Conservation (phyloP, 2,888 invertebrate species). For the Eilema depressum region DNA sequence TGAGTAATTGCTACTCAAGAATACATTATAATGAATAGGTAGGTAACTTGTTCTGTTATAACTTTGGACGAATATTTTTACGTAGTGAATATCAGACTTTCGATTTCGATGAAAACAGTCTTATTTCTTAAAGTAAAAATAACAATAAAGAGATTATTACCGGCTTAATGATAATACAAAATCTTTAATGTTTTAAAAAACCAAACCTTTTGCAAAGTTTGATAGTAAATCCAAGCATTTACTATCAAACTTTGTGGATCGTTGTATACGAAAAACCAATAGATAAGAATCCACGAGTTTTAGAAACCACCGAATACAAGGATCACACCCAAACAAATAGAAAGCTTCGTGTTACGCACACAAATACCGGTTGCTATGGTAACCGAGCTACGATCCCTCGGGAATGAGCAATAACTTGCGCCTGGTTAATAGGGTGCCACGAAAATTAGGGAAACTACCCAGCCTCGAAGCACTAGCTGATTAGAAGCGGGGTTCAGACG, state of each 20-base stretch:
- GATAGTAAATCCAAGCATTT: constrained; percentile 38
- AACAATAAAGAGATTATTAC: background rate
- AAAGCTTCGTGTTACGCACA: constrained; percentile 67
- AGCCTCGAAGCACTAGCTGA: constrained; percentile 73
- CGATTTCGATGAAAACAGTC: background rate
- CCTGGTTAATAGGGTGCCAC: constrained; percentile 80
- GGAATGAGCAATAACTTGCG: constrained; percentile 77
- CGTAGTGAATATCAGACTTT: background rate
- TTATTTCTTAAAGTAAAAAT: background rate
- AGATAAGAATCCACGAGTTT: constrained; percentile 75
- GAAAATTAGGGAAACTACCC: constrained; percentile 80
- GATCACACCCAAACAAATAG: constrained; percentile 65
- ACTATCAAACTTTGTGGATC: constrained; percentile 57
- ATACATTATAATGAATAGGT: background rate
- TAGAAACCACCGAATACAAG: constrained; percentile 74
- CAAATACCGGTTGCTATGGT: constrained; percentile 65
- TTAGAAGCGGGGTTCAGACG: constrained; percentile 72
- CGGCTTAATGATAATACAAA: background rate
- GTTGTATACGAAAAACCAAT: constrained; percentile 64
- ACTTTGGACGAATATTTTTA: background rate
- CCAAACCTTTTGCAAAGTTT: too few relatives aligned
- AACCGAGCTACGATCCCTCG: constrained; percentile 71
- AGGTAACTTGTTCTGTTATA: background rate
- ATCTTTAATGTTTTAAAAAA: background rate
- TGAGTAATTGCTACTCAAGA: background rate